These are phyloP conservation scores for Thamnophis elegans DNA, from an alignment of 2,797 vertebrate genomes.

Conservation along the genomic window DNA sequence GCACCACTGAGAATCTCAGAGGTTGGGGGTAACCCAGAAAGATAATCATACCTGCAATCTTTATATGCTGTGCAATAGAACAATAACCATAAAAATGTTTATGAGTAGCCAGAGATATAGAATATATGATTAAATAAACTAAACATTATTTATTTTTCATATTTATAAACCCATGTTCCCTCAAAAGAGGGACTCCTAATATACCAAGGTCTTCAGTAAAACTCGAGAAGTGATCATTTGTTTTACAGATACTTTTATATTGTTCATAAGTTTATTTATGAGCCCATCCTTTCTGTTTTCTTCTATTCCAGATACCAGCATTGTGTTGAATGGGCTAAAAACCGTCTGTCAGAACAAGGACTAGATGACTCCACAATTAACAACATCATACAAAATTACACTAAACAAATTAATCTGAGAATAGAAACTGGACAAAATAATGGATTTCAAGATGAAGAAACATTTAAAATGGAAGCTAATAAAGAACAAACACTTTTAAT, in stretches of 20 bases:
- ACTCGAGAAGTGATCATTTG: not conserved
- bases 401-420: slow-evolving; percentile 62
- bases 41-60: not conserved
- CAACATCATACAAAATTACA: slow-evolving; percentile 71
- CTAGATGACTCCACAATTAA: slow-evolving; percentile 67
- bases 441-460: not conserved
- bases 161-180: not conserved
- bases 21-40: not conserved
- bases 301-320: slow-evolving; percentile 75
- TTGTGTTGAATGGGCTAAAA: slow-evolving; percentile 76
- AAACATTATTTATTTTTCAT: not conserved
- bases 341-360: slow-evolving; percentile 75
- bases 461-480: not conserved
- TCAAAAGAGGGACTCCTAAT: not conserved
- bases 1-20: not conserved
- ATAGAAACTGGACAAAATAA: not conserved
- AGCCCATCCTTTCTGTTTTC: not conserved
- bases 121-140: not conserved
- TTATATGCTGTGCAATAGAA: not conserved
- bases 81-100: not conserved
- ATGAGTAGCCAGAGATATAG: not conserved
- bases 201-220: not conserved
- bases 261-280: not conserved
- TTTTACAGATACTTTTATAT: not conserved
- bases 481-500: not conserved